Evolutionary conservation across 2,888 invertebrate genomes (phyloP), one percentile per base, ranked within the genome.

Genomic region (Litoditis marina): DNA sequence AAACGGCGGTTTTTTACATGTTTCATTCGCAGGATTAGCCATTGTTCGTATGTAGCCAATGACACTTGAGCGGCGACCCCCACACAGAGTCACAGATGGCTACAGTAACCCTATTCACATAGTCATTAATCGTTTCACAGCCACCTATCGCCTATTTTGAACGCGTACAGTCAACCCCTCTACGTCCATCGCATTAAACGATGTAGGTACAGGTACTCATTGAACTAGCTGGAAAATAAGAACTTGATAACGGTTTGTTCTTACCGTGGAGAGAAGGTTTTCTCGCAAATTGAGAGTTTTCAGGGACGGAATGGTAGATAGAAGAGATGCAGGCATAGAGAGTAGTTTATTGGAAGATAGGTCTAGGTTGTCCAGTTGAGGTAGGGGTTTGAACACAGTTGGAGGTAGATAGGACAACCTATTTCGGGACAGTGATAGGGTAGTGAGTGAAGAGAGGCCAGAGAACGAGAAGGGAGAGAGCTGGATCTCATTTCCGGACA

Each of bases 351-450:
- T 73, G 19, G 55, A 51, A 1, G 69, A 69, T 11, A 73, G 44
- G 47, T 73, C 69, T 31, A 73, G 58, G 19, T 46, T 36, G 34
- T 60, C 50, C 2, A 71, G 50, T 7, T 42, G 42, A 2, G 51
- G 46, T 8, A 69, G 47, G 11, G 70, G 67, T 27, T 60, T 59
- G 32, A 73, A 63, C 19, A 69, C 69, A 4, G 68, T 61, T 7
- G 73, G 73, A n/a, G 73, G 73, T 6, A 73, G 66, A 49, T 63
- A 73, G 13, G 69, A 63, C 19, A 73, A 53, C 16, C 64, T 57
- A 42, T 71, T 71, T 27, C 63, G 59, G 16, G 69, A 60, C 34
- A 73, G 51, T 22, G 52, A 50, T 6, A 73, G 66, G 19, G 53
- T 61, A 27, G 67, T 59, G 19, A 73, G 49, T 16, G 63, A 49